Percentiles rank a stretch among this genome's conserved stretches.
Evolutionary conservation across 2,113 vertebrate species (phyloP).

Genomic region (Oryzias javanicus): DNA sequence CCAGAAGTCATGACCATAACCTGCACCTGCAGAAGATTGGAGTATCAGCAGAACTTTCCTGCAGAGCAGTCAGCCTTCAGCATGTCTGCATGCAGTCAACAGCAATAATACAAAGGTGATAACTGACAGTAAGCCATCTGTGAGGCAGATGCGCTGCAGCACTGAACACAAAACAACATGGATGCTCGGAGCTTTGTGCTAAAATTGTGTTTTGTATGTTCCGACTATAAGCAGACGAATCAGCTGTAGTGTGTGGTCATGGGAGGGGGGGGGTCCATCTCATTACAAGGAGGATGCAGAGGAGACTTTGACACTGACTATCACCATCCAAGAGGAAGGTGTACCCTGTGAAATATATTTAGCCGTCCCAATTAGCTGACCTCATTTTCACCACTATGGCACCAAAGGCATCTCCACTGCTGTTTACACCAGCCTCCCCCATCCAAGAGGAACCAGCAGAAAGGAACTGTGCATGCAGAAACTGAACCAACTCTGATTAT

Average conservation of each 20-base stretch:
- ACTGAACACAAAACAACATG: too few species aligned
- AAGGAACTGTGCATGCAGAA: constrained; percentile 30
- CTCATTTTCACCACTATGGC: constrained; percentile 64
- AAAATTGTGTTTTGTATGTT: not conserved
- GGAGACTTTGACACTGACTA: constrained; percentile 18
- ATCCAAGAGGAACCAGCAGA: constrained; percentile 55
- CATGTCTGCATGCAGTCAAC: too few species aligned
- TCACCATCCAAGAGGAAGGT: constrained; percentile 61
- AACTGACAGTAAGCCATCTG: too few species aligned
- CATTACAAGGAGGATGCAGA: constrained; percentile 25
- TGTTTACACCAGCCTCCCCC: constrained; percentile 43
- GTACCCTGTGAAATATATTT: constrained; percentile 73
- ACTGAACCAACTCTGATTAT: not conserved
- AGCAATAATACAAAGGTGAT: too few species aligned
- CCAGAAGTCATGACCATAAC: too few species aligned
- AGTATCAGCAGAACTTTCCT: too few species aligned
- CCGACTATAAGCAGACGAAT: not conserved
- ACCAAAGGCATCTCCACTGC: constrained; percentile 33
- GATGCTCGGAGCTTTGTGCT: not conserved
- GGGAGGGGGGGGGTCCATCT: constrained; percentile 21
- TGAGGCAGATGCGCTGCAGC: too few species aligned
- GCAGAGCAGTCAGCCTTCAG: too few species aligned
- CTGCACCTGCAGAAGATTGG: too few species aligned
- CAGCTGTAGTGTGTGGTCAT: constrained; percentile 14
- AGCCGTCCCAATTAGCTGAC: constrained; percentile 78